Evolutionary conservation across 92 coral and sea anemone species (phyloP).

Genomic region (Epizoanthus illoricatus): DNA sequence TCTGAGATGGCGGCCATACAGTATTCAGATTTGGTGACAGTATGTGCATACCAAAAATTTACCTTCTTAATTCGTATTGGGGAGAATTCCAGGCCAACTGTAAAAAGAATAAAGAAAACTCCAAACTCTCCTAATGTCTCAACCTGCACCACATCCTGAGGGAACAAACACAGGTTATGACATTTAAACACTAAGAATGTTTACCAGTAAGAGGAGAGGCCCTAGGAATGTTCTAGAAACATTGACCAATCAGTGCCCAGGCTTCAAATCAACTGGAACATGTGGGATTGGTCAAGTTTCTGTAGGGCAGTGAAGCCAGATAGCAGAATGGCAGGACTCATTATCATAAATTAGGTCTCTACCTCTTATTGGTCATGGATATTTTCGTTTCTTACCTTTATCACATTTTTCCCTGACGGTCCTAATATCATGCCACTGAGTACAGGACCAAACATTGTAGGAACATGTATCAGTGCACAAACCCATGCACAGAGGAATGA

Average conservation of each 20-base stretch:
- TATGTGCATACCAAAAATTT: background rate
- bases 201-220: no score
- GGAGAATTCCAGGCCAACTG: slow-evolving; percentile 93
- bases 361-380: no score
- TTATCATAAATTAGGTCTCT: no score
- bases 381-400: slow-evolving; percentile 65
- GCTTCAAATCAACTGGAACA: no score
- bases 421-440: slow-evolving; percentile 95
- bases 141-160: slow-evolving; percentile 94
- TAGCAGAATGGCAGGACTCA: no score
- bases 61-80: slow-evolving; percentile 93
- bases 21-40: background rate
- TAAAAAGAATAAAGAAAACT: slow-evolving; percentile 91
- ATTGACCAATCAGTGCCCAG: no score
- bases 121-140: slow-evolving; percentile 99
- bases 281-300: no score
- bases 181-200: background rate
- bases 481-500: slow-evolving; percentile 81
- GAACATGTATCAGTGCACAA: slow-evolving; percentile 75
- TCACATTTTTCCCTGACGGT: slow-evolving; percentile 84
- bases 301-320: no score
- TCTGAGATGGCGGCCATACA: no score
- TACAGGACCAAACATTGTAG: slow-evolving; percentile 97
- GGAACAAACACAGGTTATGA: slow-evolving; percentile 2
- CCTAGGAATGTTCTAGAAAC: no score